Percentiles rank a stretch among this genome's conserved stretches.
These are phyloP conservation scores for Indicator maculatus DNA, from an alignment of 2,113 vertebrate genomes.

Conservation along the genomic window DNA sequence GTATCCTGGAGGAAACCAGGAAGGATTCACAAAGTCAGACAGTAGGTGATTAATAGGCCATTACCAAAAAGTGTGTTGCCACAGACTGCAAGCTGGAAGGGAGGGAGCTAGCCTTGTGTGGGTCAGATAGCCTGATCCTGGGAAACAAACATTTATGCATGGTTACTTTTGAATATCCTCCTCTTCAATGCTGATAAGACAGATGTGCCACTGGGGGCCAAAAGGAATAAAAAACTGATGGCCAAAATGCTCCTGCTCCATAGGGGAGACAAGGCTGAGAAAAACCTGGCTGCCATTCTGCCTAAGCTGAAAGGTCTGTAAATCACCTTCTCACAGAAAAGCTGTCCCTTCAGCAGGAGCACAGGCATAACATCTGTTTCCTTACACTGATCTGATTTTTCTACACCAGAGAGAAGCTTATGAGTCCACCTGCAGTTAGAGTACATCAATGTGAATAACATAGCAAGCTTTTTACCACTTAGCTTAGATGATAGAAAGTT, in stretches of 20 bases:
- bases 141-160: background rate
- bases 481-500: background rate
- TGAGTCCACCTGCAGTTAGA: background rate
- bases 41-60: slow-evolving; percentile 22
- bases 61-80: slow-evolving; percentile 12
- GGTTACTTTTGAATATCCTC: background rate
- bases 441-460: background rate
- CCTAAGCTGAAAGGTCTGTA: background rate
- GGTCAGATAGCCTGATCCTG: background rate
- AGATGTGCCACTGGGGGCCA: background rate
- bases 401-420: background rate
- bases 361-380: background rate
- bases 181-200: background rate
- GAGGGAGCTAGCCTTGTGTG: background rate
- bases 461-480: background rate
- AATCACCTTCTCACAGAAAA: background rate
- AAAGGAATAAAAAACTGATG: background rate
- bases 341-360: background rate
- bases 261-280: background rate
- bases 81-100: background rate
- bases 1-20: background rate
- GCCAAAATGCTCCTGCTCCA: background rate
- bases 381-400: background rate
- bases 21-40: background rate
- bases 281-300: background rate